Conservation (phyloP, 1,140 invertebrate genomes). For the Sitophilus oryzae region DNA sequence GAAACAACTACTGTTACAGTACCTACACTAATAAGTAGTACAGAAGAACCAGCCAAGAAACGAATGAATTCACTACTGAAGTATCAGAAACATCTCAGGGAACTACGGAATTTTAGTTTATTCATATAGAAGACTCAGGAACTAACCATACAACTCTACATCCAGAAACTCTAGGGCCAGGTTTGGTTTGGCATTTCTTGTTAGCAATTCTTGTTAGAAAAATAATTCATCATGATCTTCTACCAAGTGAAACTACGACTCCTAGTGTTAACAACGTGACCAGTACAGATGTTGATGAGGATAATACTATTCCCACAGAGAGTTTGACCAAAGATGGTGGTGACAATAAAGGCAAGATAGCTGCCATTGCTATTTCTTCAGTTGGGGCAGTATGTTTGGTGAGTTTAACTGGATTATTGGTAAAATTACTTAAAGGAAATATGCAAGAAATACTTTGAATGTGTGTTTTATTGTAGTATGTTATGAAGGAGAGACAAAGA, state of each 20-base stretch:
- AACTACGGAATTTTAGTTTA: conserved; percentile 9
- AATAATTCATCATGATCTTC: no score
- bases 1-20: not conserved
- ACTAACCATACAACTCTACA: conserved; percentile 22
- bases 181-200: no score
- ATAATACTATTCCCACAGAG: conserved; percentile 13
- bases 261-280: no score
- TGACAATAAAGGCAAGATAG: conserved; percentile 45
- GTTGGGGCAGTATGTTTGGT: conserved; percentile 53
- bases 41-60: conserved; percentile 2
- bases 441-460: not conserved
- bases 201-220: no score
- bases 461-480: conserved; percentile 48
- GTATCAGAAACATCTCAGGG: not conserved
- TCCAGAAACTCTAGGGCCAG: conserved; percentile 17
- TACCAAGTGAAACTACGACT: no score
- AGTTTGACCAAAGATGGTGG: conserved; percentile 9
- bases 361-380: conserved; percentile 50
- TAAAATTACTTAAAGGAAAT: no score
- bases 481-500: conserved; percentile 66
- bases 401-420: conserved; percentile 59
- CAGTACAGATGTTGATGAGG: no score
- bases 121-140: conserved; percentile 14
- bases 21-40: conserved; percentile 12
- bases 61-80: conserved; percentile 10